Evolutionary conservation across 2,113 vertebrate species (phyloP).

Genomic region (Melanerpes formicivorus): DNA sequence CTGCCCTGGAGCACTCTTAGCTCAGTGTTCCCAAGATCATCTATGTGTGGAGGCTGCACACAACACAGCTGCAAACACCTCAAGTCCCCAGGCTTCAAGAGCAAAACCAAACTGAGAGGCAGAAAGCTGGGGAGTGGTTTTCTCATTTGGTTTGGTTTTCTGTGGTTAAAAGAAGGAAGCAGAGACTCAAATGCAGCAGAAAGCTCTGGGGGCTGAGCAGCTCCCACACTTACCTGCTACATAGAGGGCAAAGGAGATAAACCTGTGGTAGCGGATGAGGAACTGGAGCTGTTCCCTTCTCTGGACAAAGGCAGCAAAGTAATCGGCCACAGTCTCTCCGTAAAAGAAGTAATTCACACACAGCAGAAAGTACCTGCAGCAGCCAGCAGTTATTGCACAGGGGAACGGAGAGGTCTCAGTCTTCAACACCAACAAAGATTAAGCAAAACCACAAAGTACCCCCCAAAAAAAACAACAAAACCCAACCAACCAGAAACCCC

Average conservation of each 20-base stretch:
- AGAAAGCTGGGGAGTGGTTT: not conserved
- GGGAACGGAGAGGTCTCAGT: not conserved
- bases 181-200: not conserved
- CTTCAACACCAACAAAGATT: not conserved
- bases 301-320: conserved; percentile 92
- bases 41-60: not conserved
- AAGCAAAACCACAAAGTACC: not conserved
- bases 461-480: too few species aligned
- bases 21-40: not conserved
- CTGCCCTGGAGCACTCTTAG: not conserved
- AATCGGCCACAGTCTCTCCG: conserved; percentile 96
- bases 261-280: conserved; percentile 96
- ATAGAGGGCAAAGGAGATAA: conserved; percentile 97
- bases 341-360: conserved; percentile 99
- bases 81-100: not conserved
- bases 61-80: not conserved
- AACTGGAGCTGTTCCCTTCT: conserved; percentile 96
- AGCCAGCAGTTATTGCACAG: not conserved
- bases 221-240: conserved; percentile 85
- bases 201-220: not conserved
- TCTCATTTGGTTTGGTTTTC: not conserved
- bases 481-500: too few species aligned
- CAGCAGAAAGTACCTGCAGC: conserved; percentile 92
- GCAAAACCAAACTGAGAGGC: not conserved
- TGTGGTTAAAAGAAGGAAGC: not conserved